Evolutionary conservation across 1,140 invertebrate genomes (phyloP).

Genomic region (Argopecten irradians): DNA sequence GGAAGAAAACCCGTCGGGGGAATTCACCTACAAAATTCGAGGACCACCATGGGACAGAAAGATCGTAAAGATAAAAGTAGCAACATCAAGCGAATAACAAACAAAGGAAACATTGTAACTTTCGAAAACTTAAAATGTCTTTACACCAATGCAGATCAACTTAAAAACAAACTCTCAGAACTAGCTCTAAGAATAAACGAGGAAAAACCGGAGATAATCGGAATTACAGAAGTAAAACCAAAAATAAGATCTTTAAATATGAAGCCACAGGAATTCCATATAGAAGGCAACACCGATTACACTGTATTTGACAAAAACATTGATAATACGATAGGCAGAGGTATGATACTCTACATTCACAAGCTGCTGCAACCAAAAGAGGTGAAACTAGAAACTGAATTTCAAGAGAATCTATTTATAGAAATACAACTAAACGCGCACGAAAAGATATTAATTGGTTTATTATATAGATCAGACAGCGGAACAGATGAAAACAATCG

Average conservation of each 20-base stretch:
- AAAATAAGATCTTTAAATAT: slow-evolving; percentile 5
- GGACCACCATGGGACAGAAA: slow-evolving; percentile 38
- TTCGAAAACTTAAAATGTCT: slow-evolving; percentile 31
- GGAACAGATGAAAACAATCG: neutral
- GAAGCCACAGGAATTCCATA: neutral
- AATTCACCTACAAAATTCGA: slow-evolving; percentile 30
- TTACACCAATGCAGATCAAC: slow-evolving; percentile 37
- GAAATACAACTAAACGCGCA: neutral
- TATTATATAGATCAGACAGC: slow-evolving; percentile 26
- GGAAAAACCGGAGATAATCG: slow-evolving; percentile 10
- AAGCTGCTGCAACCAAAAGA: neutral
- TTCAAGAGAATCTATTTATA: neutral
- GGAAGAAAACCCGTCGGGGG: slow-evolving; percentile 8
- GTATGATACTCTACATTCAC: neutral
- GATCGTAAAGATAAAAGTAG: neutral
- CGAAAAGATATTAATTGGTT: neutral
- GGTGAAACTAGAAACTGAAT: neutral
- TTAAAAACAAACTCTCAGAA: slow-evolving; percentile 32
- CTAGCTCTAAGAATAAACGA: neutral
- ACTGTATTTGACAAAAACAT: slow-evolving; percentile 7
- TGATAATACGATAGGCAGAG: slow-evolving; percentile 19
- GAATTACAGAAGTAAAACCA: slow-evolving; percentile 29
- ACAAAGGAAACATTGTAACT: neutral
- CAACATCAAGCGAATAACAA: neutral
- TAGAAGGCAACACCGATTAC: neutral